Base-by-base conservation (phyloP, 30 jellyfish, hydroid and myxozoan species). In the Hydractinia symbiolongicarpus region DNA sequence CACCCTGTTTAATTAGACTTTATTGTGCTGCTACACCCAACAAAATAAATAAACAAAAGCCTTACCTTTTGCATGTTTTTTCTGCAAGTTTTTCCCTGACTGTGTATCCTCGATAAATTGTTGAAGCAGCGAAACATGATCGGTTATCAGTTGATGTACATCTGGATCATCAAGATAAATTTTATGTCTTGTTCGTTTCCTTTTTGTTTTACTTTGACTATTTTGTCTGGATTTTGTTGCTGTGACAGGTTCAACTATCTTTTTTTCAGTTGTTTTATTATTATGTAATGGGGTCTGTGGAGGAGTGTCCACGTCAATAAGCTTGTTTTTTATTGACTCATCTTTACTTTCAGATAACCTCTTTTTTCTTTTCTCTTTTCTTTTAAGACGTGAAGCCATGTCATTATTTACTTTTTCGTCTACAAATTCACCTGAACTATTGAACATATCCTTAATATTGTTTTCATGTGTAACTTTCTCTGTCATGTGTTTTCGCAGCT, bases 141-240 rank as follows among this genome's bases (percentile, higher is more conserved):
- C 97, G 11, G 86, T 86, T 49, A 90, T 90, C 44, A 82, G 44
- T 64, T 90, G 97, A 66, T 90, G 97, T 40, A 90, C 71, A 52
- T 90, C 97, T 1, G 97, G 97, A 64, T 90, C 97, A 72, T 90
- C 97, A 7, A 90, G 72, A 69, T 90, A 90, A 13, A 90, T 76
- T 67, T 84, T 83, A 69, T 86, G 95, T 13, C 97, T 83, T 14
- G 93, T 75, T 76, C 91, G 84, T 60, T 74, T 89, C 14, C 82
- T 55, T 21, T 66, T 66, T 8, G 64, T 58, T 67, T 58, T 55
- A 40, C 64, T 72, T 72, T 21, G 19, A 50, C 54, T 55, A 74
- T 15, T 50, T 5, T 74, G 56, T 8, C 16, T 50, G 0, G 30
- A 8, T 9, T 52, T 21, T 19, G 66, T 72, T 30, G 30, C 51